A percentile compares a stretch with the other conserved stretches of the same genome.
Evolutionary conservation across 2,888 invertebrate genomes (phyloP).

Genomic region (Drosophila buzzatii): DNA sequence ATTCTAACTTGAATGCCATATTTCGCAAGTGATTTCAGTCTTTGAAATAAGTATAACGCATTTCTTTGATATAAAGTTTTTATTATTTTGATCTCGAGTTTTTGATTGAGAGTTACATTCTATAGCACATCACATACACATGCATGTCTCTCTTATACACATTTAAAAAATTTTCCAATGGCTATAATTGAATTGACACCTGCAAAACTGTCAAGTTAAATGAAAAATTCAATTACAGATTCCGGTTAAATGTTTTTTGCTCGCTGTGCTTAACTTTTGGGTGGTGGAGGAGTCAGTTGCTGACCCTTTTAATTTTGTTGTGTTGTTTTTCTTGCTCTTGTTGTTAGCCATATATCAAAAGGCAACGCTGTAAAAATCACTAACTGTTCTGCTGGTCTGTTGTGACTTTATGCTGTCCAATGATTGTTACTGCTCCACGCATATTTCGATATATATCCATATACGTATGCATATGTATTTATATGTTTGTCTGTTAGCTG

Average conservation of each 20-base stretch:
- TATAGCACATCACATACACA: too few species aligned
- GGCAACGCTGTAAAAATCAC: constrained; percentile 38
- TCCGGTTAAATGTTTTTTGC: constrained; percentile 8
- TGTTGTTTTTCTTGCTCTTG: constrained; percentile 4
- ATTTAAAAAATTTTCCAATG: not conserved
- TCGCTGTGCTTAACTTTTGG: constrained; percentile 22
- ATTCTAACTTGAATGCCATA: too few species aligned
- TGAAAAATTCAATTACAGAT: not conserved
- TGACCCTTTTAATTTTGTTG: constrained; percentile 10
- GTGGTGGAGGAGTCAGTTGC: constrained; percentile 38
- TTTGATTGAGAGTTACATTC: not conserved
- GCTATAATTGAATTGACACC: not conserved
- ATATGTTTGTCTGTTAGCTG: constrained; percentile 8
- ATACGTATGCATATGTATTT: not conserved
- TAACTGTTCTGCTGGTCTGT: constrained; percentile 28
- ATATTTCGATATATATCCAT: constrained; percentile 8
- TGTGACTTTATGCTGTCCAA: constrained; percentile 18
- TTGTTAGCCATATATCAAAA: constrained; percentile 26
- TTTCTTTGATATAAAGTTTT: too few species aligned
- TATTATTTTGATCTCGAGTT: too few species aligned
- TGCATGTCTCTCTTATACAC: not conserved
- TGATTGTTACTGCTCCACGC: constrained; percentile 5
- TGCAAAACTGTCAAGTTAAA: not conserved
- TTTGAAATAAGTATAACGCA: too few species aligned
- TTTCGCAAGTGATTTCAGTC: too few species aligned